phyloP scores from a whole-genome alignment of 2,113 vertebrate genomes.

The Electrona antarctica region DNA sequence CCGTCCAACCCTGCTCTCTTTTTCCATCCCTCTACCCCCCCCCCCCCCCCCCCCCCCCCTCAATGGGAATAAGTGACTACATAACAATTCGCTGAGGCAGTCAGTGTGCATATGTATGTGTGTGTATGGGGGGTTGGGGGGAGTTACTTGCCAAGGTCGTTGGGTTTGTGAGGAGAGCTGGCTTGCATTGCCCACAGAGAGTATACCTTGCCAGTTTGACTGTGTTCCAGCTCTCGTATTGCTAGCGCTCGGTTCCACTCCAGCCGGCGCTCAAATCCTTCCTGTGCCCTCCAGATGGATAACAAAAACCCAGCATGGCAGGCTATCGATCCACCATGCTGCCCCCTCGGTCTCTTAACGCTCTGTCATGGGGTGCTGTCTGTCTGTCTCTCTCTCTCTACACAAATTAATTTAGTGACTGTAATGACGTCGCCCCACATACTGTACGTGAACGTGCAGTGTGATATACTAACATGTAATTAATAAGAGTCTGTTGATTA shows the following conservation, averaged over 20 bases:
- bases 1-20: slow-evolving; percentile 6
- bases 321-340: slow-evolving; percentile 44
- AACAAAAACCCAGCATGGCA: slow-evolving; percentile 46
- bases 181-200: slow-evolving; percentile 64
- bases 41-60: slow-evolving; percentile 41
- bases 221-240: slow-evolving; percentile 61
- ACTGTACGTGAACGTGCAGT: too few species aligned
- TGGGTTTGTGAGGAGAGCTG: slow-evolving; percentile 71
- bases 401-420: neutral
- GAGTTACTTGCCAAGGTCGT: slow-evolving; percentile 61
- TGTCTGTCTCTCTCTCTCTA: neutral
- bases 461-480: too few species aligned
- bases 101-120: neutral
- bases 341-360: neutral
- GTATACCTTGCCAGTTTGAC: slow-evolving; percentile 64
- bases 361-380: slow-evolving; percentile 17
- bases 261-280: slow-evolving; percentile 57
- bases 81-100: slow-evolving; percentile 59
- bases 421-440: neutral
- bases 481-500: neutral
- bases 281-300: slow-evolving; percentile 67
- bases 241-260: slow-evolving; percentile 52
- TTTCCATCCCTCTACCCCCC: slow-evolving; percentile 37
- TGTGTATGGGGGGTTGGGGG: slow-evolving; percentile 8
- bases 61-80: slow-evolving; percentile 70